A percentile compares a stretch with the other conserved stretches of the same genome.
phyloP scores from a whole-genome alignment of 2,888 invertebrate species.

The Romanomermis culicivorax region DNA sequence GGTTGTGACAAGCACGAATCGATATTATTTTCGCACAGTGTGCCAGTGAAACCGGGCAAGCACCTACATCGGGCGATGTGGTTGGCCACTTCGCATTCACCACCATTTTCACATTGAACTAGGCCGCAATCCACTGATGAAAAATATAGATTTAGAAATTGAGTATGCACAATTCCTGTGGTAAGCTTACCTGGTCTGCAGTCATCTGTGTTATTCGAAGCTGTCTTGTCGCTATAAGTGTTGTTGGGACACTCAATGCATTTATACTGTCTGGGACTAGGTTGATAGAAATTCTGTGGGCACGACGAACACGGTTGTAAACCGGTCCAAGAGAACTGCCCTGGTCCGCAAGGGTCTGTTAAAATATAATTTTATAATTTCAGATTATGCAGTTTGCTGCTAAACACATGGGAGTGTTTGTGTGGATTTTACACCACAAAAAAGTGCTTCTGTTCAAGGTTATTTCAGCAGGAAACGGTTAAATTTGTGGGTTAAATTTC shows the following conservation, averaged over 20 bases:
- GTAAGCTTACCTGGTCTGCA: slow-evolving; percentile 38
- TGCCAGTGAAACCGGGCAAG: slow-evolving; percentile 20
- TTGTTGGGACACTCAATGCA: slow-evolving; percentile 76
- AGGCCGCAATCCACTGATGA: slow-evolving; percentile 43
- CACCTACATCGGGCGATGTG: slow-evolving; percentile 13
- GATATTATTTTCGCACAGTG: slow-evolving; percentile 36
- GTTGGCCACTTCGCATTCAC: slow-evolving; percentile 12
- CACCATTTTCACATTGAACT: slow-evolving; percentile 22
- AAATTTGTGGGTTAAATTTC: no score
- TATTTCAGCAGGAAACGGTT: no score
- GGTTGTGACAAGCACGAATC: slow-evolving; percentile 61
- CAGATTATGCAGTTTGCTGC: no score
- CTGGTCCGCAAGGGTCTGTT: slow-evolving; percentile 58
- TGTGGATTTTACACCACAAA: no score
- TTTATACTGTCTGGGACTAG: slow-evolving; percentile 54
- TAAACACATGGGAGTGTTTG: no score
- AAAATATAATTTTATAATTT: no score
- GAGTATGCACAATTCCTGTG: not conserved
- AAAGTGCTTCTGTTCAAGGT: no score
- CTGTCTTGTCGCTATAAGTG: slow-evolving; percentile 58
- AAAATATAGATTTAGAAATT: not conserved
- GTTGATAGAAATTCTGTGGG: slow-evolving; percentile 74
- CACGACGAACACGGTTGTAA: slow-evolving; percentile 78
- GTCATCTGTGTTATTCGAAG: slow-evolving; percentile 58
- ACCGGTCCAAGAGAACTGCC: slow-evolving; percentile 75